Evolutionary conservation across 2,888 invertebrate species (phyloP).

Genomic region (Aphrophora alni): DNA sequence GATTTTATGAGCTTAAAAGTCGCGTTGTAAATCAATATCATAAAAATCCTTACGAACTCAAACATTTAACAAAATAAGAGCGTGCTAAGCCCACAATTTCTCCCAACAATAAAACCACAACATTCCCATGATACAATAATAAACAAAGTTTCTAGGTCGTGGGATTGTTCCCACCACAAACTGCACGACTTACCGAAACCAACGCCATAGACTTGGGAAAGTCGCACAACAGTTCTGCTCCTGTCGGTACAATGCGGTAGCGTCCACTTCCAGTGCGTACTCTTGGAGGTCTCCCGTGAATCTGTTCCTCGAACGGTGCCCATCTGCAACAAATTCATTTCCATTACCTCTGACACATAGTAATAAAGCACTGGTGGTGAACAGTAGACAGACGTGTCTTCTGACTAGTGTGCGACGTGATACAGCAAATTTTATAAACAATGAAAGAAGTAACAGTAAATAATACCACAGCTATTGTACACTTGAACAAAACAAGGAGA

Average conservation of each 20-base stretch:
- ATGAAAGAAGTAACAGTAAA: not conserved
- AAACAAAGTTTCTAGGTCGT: too few species aligned
- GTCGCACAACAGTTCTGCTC: constrained; percentile 52
- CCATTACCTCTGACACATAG: too few species aligned
- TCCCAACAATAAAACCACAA: too few species aligned
- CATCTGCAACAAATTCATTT: constrained; percentile 41
- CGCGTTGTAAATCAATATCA: too few species aligned
- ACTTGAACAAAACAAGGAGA: not conserved
- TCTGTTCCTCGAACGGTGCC: constrained; percentile 42
- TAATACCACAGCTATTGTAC: too few species aligned
- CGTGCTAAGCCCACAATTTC: too few species aligned
- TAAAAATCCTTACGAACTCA: too few species aligned
- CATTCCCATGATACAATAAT: too few species aligned
- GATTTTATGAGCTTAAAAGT: too few species aligned
- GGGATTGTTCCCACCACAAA: too few species aligned
- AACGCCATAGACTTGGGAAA: constrained; percentile 49
- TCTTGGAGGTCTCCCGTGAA: constrained; percentile 45
- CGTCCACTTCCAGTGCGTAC: constrained; percentile 50
- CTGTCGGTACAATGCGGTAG: constrained; percentile 48
- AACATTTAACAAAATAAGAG: too few species aligned
- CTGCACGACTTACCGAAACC: constrained; percentile 50
- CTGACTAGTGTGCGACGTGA: not conserved
- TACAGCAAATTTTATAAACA: not conserved
- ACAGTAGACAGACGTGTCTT: not conserved
- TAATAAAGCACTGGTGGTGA: not conserved